Conservation (phyloP, 2,888 invertebrate genomes). For the Petrolisthes cinctipes region DNA sequence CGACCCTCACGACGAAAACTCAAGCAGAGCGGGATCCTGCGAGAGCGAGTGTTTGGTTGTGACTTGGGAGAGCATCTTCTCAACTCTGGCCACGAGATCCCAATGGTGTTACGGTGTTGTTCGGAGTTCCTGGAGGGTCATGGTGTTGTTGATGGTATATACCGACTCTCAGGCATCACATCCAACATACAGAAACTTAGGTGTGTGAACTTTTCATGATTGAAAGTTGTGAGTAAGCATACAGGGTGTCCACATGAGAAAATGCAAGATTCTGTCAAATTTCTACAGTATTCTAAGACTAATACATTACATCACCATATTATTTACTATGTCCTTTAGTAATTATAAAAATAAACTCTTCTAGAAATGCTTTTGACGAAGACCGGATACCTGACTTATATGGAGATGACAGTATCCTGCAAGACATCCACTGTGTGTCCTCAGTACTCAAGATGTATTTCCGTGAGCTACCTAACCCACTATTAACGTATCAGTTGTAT, state of each 20-base stretch:
- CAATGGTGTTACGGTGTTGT: slow-evolving; percentile 83
- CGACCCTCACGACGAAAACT: slow-evolving; percentile 88
- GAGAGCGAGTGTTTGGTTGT: slow-evolving; percentile 97
- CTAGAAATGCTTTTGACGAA: slow-evolving; percentile 87
- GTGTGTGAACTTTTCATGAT: slow-evolving; percentile 70
- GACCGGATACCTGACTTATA: slow-evolving; percentile 86
- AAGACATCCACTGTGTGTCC: slow-evolving; percentile 97
- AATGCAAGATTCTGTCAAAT: too few relatives aligned
- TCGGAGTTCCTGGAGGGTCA: slow-evolving; percentile 92
- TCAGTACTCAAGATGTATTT: slow-evolving; percentile 98
- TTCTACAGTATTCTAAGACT: background rate
- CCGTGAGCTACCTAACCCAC: slow-evolving; percentile 95
- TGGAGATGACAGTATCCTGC: slow-evolving; percentile 74
- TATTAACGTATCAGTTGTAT: slow-evolving; percentile 97
- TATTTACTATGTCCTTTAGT: slow-evolving; percentile 67
- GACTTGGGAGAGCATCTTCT: slow-evolving; percentile 96
- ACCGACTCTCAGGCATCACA: slow-evolving; percentile 92
- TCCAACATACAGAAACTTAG: slow-evolving; percentile 95
- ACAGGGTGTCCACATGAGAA: too few relatives aligned
- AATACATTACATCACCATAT: background rate
- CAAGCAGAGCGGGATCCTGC: slow-evolving; percentile 93
- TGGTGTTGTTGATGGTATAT: slow-evolving; percentile 97
- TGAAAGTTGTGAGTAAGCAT: background rate
- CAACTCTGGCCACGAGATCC: slow-evolving; percentile 85
- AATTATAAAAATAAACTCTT: slow-evolving; percentile 39